Percentiles rank a stretch among this genome's conserved stretches.
These are phyloP conservation scores for Coregonus ussuriensis DNA, from an alignment of 2,797 vertebrate genomes.

Conservation along the genomic window DNA sequence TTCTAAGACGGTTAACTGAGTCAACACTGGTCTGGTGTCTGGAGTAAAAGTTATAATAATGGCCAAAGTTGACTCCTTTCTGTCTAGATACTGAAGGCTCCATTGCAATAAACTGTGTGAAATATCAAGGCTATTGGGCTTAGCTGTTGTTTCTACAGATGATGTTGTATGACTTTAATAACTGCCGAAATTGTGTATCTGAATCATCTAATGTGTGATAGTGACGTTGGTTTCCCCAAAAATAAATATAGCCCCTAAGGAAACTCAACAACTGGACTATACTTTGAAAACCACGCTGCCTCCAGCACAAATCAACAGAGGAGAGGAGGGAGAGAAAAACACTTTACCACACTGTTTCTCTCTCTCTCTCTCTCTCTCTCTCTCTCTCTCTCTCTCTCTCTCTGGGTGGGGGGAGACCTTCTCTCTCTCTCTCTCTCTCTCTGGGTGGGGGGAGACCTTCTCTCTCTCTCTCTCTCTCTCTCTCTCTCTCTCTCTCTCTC, in stretches of 20 bases:
- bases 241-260: slow-evolving; percentile 28
- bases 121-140: no score
- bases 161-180: background rate
- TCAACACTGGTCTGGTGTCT: no score
- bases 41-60: no score
- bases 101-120: no score
- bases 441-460: no score
- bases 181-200: background rate
- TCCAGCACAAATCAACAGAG: slow-evolving; percentile 65
- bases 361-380: background rate
- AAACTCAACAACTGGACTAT: slow-evolving; percentile 34
- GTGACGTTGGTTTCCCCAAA: slow-evolving; percentile 19
- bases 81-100: no score
- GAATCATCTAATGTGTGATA: slow-evolving; percentile 27
- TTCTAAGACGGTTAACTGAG: no score
- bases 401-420: background rate
- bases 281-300: slow-evolving; percentile 24
- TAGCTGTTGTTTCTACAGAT: no score
- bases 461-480: no score
- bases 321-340: slow-evolving; percentile 54
- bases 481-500: background rate
- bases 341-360: slow-evolving; percentile 62
- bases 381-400: background rate
- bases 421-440: background rate
- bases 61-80: no score